phyloP scores from a whole-genome alignment of 2,888 invertebrate genomes.

The Drosophila helvetica region DNA sequence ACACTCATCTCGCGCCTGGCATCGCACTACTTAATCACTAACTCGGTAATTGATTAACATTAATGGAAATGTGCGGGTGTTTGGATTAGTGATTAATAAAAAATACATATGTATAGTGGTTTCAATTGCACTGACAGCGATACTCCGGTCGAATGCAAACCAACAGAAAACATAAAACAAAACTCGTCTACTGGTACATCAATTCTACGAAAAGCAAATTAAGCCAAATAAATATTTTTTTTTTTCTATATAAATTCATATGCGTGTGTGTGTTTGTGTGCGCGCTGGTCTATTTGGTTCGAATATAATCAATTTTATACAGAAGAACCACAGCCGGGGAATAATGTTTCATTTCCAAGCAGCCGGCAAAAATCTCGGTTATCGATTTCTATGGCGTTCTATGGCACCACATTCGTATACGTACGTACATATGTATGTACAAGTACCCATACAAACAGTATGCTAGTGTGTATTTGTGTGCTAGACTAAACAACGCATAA shows the following conservation, averaged over 20 bases:
- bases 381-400: neutral
- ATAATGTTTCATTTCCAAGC: neutral
- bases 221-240: neutral
- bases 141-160: conserved; percentile 1
- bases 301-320: neutral
- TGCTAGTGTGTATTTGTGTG: neutral
- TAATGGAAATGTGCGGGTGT: neutral
- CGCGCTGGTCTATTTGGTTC: too few species aligned
- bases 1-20: conserved; percentile 19
- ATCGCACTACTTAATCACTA: conserved; percentile 51
- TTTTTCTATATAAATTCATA: neutral
- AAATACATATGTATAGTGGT: neutral
- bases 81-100: conserved; percentile 1
- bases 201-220: neutral
- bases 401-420: neutral
- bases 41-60: conserved; percentile 2
- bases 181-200: neutral
- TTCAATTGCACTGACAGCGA: neutral
- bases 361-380: conserved; percentile 1
- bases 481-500: conserved; percentile 1
- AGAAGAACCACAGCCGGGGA: neutral
- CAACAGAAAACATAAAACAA: neutral
- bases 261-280: neutral
- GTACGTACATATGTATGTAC: neutral
- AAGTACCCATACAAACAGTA: neutral